Base-by-base conservation (phyloP, 92 coral and sea anemone genomes). In the Nematostella vectensis region DNA sequence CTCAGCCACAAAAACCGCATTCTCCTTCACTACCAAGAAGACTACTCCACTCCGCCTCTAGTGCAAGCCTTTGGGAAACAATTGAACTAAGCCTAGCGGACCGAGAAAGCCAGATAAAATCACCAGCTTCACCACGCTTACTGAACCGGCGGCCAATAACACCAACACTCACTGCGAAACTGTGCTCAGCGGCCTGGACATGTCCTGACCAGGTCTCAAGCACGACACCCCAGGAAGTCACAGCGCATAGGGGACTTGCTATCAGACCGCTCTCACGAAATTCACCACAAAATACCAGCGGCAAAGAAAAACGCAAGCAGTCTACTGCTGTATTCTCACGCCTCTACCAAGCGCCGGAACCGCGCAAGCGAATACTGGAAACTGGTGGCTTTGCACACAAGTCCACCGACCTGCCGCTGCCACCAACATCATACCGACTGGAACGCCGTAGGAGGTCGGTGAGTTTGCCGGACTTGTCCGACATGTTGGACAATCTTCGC, bases 391-490 rank as follows among this genome's bases (percentile, higher is more conserved):
- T 60, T 40, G 54, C 62, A 0, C 23, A 48, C 11, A 60, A 59
- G 10, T 54, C 64, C 16, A 55, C 45, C 54, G 52, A 53, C 23
- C 61, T 1, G 15, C n/a, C n/a, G n/a, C n/a, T n/a, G n/a, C n/a
- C n/a, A n/a, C 55, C 52, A 3, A 33, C 61, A 6, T 54, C 72
- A 16, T 55, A 62, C 13, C 61, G 77, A 19, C 37, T 61, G 11
- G 65, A 67, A 9, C 66, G 57, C 23, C 59, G 88, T 26, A 71
- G 94, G 23, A 53, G 88, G 18, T 85, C 95, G 8, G 25, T 71
- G 27, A 78, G 87, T 40, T 43, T 85, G 31, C 82, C 95, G 11
- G 95, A 85, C 54, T 47, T 80, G 55, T 64, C 78, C 24, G 58
- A 62, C 45, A 61, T 80, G 54, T 38, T 62, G n/a, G 78, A 76